Conservation (phyloP, 1,140 invertebrate species). For the Neodiprion lecontei region DNA sequence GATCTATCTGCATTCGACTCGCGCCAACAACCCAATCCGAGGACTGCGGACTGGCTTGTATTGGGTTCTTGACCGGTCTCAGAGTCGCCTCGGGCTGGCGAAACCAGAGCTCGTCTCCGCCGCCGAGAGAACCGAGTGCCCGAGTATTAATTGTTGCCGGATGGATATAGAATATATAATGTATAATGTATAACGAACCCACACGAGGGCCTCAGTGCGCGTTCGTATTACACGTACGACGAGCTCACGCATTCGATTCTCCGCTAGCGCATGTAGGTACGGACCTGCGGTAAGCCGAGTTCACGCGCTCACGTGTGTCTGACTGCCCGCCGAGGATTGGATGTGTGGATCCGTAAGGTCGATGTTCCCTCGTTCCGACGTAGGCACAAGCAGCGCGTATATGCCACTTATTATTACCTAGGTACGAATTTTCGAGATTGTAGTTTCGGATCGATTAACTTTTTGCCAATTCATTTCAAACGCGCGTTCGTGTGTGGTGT, state of each 20-base stretch:
- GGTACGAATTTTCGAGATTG: too few relatives aligned
- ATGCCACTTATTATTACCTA: too few relatives aligned
- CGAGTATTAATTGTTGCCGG: constrained; percentile 14
- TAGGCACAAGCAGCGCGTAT: not conserved
- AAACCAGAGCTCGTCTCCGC: constrained; percentile 16
- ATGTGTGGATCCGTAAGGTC: not conserved
- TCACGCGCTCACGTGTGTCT: too few relatives aligned
- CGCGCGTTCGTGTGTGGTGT: not conserved
- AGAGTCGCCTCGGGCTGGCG: constrained; percentile 17
- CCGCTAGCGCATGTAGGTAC: too few relatives aligned
- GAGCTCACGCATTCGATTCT: too few relatives aligned
- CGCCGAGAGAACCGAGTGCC: not conserved
- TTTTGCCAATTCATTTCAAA: constrained; percentile 5
- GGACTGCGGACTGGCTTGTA: constrained; percentile 13
- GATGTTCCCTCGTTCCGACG: not conserved
- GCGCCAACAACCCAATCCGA: not conserved
- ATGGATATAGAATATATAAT: constrained; percentile 9
- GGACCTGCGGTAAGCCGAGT: not conserved
- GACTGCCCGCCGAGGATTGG: too few relatives aligned
- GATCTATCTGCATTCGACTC: constrained; percentile 11
- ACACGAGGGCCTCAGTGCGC: too few relatives aligned
- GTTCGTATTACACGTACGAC: too few relatives aligned
- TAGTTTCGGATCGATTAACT: not conserved
- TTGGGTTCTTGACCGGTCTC: constrained; percentile 22
- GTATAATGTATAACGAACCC: not conserved